phyloP scores from a whole-genome alignment of 1,140 invertebrate species.

The Heliconius nattereri region DNA sequence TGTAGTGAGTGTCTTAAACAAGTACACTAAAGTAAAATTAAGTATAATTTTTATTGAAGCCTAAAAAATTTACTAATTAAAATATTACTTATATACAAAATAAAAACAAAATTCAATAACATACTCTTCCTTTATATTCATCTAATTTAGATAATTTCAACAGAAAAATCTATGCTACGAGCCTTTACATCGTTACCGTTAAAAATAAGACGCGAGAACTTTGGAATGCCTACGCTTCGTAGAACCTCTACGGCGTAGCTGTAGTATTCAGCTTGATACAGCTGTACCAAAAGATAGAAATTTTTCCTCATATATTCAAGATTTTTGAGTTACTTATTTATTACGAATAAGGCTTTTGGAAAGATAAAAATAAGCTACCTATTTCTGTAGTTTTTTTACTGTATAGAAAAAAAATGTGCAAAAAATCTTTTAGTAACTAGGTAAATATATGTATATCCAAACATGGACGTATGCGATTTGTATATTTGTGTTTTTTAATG shows the following conservation, averaged over 20 bases:
- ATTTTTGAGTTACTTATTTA: conserved; percentile 3
- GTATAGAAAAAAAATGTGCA: not conserved
- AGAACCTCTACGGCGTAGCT: conserved; percentile 5
- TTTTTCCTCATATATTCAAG: conserved; percentile 1
- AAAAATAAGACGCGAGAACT: conserved; percentile 8
- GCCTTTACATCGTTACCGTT: not conserved
- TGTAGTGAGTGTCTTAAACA: too few species aligned
- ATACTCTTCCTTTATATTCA: not conserved
- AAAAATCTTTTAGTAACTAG: not conserved
- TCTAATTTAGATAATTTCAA: conserved; percentile 7
- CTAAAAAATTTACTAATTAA: not conserved
- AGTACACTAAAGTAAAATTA: too few species aligned
- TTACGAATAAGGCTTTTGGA: not conserved
- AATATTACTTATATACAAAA: not conserved
- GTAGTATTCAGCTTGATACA: not conserved
- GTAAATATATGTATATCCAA: too few species aligned
- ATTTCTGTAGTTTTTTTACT: not conserved
- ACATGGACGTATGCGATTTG: too few species aligned
- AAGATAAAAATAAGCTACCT: not conserved
- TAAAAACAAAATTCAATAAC: not conserved
- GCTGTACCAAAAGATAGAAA: conserved; percentile 3
- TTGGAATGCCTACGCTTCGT: conserved; percentile 2
- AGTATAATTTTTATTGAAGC: not conserved
- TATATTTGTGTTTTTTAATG: too few species aligned
- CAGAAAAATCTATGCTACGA: conserved; percentile 2